Evolutionary conservation across 2,797 vertebrate species (phyloP), one percentile per base, ranked within the genome.

Genomic region (Scomberomorus guttatus): DNA sequence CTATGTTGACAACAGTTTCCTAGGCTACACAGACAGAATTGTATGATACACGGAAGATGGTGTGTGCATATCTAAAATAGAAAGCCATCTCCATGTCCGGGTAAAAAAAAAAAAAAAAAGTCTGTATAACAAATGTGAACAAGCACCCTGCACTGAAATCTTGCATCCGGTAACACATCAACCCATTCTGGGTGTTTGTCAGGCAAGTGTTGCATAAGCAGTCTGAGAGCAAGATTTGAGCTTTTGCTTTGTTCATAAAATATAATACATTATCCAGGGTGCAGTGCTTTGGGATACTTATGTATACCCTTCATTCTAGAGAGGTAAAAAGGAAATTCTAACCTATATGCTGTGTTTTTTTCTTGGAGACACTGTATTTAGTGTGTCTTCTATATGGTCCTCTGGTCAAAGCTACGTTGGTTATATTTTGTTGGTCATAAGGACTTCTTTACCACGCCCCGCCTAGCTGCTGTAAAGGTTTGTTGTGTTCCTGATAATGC

Each of bases 401-500:
- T 18, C 14, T 54, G 44, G 2, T 63, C 24, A 77, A 77, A 52
- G 46, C 27, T 24, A 46, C n/a, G 54, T 44, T 58, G 25, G 42
- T 72, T 32, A 13, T 18, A 22, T 66, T 29, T 54, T 59, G 56
- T 67, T 72, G n/a, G 69, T 73, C 25, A 20, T 22, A 27, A 57
- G 3, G 11, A 65, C 39, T 48, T 57, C 27, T 57, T 67, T 57
- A 44, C 58, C 37, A 42, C 39, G 71, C 68, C 80, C 57, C 37
- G 4, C 75, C 65, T 51, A 56, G 61, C 52, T 56, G 59, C 63
- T 65, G 55, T 48, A 55, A 79, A 67, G 32, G 34, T 37, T 69
- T 46, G 71, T 67, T 6, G 56, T 9, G 17, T 69, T 74, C 77
- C 63, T 72, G 87, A 90, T 87, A 82, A 86, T 57, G 24, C 64